Evolutionary conservation across 2,113 vertebrate species (phyloP).

Genomic region (Terrapene triunguis): DNA sequence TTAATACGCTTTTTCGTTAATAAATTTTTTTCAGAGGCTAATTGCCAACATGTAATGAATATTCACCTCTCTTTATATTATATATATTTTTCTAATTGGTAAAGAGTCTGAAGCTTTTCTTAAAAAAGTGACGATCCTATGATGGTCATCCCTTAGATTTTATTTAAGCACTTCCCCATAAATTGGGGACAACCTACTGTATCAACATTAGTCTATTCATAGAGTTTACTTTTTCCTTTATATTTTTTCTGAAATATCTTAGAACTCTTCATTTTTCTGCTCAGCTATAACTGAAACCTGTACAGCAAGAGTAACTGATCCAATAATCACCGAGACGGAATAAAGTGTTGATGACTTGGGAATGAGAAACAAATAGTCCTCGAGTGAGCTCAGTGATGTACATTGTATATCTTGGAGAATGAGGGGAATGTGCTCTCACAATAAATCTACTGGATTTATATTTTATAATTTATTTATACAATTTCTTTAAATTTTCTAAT

Average conservation of each 20-base stretch:
- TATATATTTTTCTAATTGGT: not conserved
- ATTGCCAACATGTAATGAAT: not conserved
- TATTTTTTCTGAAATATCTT: not conserved
- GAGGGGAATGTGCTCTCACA: not conserved
- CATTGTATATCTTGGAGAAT: not conserved
- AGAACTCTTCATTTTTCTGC: not conserved
- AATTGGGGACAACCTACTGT: not conserved
- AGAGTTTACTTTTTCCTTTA: not conserved
- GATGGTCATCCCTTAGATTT: not conserved
- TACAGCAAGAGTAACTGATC: not conserved
- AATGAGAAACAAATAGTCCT: not conserved
- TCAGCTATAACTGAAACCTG: not conserved
- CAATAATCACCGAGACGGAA: not conserved
- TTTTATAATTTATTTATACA: not conserved
- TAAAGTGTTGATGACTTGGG: not conserved
- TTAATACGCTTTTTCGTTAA: not conserved
- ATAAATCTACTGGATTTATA: not conserved
- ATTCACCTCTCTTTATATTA: not conserved
- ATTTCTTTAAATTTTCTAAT: not conserved
- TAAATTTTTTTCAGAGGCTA: not conserved
- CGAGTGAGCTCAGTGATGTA: not conserved
- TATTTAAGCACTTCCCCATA: not conserved
- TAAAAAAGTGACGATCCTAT: not conserved
- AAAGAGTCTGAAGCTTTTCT: not conserved
- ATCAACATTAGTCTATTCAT: not conserved